Evolutionary conservation across 1,140 invertebrate genomes (phyloP), one percentile per base, ranked within the genome.

Genomic region (Apis laboriosa): DNA sequence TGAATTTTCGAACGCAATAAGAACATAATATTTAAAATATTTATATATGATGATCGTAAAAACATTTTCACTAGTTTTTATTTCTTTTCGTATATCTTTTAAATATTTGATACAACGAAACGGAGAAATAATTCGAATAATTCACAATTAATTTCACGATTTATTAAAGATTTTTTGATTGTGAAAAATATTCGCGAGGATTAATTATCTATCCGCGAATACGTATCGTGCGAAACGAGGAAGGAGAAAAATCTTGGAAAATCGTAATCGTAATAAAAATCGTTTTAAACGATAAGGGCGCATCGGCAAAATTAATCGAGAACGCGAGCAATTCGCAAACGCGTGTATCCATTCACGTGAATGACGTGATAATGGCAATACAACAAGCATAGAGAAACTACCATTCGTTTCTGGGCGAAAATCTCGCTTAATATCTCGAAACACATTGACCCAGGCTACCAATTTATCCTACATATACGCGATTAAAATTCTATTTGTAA

Each of bases 401-500:
- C 80, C 78, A 76, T 82, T 75, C 72, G 73, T 82, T 82, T 55
- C 80, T 82, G 55, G 55, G 43, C 68, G 73, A 76, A 77, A 77
- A 76, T 63, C 34, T 34, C 80, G 80, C 63, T 77, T 77, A 77
- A 82, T 82, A 82, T 68, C 64, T 51, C 72, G 63, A 2, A 34
- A 76, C 53, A 77, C 73, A 77, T 82, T 64, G 49, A 28, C 53
- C 72, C 19, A 13, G 11, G 60, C n/a, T 11, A 8, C 49, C 73
- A 64, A 68, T 82, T 82, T 68, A 68, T 61, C 43, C 19, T 43
- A 49, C 72, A 58, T 68, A 58, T 51, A 21, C 63, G 28, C 80
- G 73, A n/a, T 60, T 64, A 56, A 82, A 68, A 81, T 81, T 81
- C 79, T 76, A 74, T 81, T 82, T 82, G 73, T 81, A 68, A 77